Percentiles rank a stretch among this genome's conserved stretches.
These are phyloP conservation scores for Doryteuthis pealeii DNA, from an alignment of 1,140 invertebrate species.

Conservation along the genomic window DNA sequence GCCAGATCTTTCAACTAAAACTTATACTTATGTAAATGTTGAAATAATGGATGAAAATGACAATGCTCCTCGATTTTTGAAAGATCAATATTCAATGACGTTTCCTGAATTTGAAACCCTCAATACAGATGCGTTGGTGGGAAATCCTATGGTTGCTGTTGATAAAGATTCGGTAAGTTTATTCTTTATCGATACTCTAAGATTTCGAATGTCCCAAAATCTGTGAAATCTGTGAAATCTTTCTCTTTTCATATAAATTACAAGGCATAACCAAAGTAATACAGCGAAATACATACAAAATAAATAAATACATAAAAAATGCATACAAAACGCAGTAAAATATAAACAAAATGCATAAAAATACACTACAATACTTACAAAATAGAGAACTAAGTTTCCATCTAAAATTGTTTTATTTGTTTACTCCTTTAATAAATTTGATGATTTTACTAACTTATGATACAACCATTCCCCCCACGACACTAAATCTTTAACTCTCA, in stretches of 20 bases:
- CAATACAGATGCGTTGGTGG: neutral
- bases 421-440: too few species aligned
- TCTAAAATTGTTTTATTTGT: too few species aligned
- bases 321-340: neutral
- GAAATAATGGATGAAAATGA: neutral
- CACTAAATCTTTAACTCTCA: too few species aligned
- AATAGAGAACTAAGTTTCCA: too few species aligned
- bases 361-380: neutral
- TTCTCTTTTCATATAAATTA: neutral
- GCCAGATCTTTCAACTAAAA: neutral
- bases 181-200: neutral
- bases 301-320: neutral
- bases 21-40: neutral
- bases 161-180: neutral
- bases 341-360: neutral
- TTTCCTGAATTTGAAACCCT: neutral
- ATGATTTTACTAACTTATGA: too few species aligned
- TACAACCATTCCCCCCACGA: too few species aligned
- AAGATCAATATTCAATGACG: neutral
- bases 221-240: neutral
- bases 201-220: neutral
- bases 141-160: neutral
- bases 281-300: neutral
- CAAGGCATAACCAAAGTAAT: neutral
- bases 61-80: neutral